A percentile compares a stretch with the other conserved stretches of the same genome.
These are phyloP conservation scores for Heliconius himera DNA, from an alignment of 1,140 invertebrate species.

Conservation along the genomic window DNA sequence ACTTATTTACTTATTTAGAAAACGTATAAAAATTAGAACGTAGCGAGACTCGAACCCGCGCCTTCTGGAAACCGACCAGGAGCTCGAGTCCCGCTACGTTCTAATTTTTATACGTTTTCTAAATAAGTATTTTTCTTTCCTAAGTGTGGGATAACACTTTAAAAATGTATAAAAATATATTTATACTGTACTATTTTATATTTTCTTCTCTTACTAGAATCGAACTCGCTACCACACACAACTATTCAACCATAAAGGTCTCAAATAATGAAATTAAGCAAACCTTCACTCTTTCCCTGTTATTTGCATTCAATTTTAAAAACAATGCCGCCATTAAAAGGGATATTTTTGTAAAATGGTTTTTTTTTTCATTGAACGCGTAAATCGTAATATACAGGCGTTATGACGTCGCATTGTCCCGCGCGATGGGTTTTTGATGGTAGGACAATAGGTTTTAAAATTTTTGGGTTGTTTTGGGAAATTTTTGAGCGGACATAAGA, in stretches of 20 bases:
- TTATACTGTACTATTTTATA: too few species aligned
- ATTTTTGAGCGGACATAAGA: not conserved
- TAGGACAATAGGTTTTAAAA: slow-evolving; percentile 28
- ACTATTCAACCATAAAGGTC: not conserved
- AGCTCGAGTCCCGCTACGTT: too few species aligned
- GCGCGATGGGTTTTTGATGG: slow-evolving; percentile 48
- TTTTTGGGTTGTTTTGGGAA: slow-evolving; percentile 5
- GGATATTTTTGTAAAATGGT: not conserved
- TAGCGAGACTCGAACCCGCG: too few species aligned
- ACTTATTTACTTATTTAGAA: too few species aligned
- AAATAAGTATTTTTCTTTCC: too few species aligned
- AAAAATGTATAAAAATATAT: too few species aligned
- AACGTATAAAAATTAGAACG: too few species aligned
- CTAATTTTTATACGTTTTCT: too few species aligned
- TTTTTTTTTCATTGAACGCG: not conserved
- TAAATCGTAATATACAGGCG: slow-evolving; percentile 23
- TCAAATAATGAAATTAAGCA: slow-evolving; percentile 2
- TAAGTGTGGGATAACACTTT: too few species aligned
- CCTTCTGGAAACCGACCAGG: too few species aligned
- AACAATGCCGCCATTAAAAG: not conserved
- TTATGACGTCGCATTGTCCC: slow-evolving; percentile 42
- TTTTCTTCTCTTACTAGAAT: too few species aligned
- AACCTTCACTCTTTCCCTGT: not conserved
- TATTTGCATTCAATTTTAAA: slow-evolving; percentile 1
- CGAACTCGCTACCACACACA: too few species aligned